Conservation (phyloP, 2,113 vertebrate species). For the Alligator sinensis region DNA sequence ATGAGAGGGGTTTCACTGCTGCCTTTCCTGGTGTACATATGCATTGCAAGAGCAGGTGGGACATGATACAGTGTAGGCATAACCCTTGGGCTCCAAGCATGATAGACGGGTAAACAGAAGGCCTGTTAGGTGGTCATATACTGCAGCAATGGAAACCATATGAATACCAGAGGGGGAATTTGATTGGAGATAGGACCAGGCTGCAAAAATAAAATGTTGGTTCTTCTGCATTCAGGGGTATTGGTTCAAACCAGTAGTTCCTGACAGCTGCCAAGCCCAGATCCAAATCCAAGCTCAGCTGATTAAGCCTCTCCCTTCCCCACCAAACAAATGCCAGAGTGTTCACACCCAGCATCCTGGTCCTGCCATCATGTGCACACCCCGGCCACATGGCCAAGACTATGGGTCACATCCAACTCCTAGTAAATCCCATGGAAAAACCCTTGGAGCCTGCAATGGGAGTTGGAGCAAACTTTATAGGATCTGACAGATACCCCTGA, state of each 20-base stretch:
- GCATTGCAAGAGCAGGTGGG: no score
- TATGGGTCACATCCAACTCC: constrained; percentile 13
- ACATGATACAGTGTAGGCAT: no score
- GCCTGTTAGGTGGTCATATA: neutral
- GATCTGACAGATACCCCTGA: constrained; percentile 29
- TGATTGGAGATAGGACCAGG: neutral
- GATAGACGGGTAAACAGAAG: neutral
- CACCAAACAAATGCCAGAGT: neutral
- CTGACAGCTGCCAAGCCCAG: neutral
- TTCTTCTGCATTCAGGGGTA: accelerated
- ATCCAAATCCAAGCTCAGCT: neutral
- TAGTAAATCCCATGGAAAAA: constrained; percentile 64
- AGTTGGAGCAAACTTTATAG: neutral
- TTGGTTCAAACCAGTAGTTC: neutral
- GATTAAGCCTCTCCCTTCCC: neutral
- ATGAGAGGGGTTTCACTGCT: no score
- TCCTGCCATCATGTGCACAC: constrained; percentile 71
- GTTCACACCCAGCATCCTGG: neutral
- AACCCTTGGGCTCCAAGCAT: neutral
- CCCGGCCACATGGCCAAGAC: constrained; percentile 65
- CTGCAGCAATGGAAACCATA: neutral
- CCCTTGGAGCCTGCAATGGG: constrained; percentile 36
- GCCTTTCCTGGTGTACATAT: no score
- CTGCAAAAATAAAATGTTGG: neutral
- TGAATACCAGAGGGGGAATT: accelerated